These are phyloP conservation scores for Cheilinus undulatus DNA, from an alignment of 2,113 vertebrate species.

Conservation along the genomic window DNA sequence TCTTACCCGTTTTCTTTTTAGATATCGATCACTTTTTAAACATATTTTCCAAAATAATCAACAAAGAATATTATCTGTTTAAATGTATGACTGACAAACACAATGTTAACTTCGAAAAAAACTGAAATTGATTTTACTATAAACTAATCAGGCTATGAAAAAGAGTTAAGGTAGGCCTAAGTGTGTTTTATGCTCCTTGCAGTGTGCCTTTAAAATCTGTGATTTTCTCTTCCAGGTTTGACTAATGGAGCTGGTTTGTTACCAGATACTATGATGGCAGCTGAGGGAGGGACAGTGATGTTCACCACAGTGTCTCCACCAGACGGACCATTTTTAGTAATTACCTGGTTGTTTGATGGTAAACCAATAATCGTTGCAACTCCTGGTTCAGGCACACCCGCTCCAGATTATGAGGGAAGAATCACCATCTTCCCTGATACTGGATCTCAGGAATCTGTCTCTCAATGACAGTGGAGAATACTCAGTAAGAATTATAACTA, in stretches of 20 bases:
- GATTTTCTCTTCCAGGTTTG: slow-evolving; percentile 46
- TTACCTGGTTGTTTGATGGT: neutral
- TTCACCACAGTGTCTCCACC: slow-evolving; percentile 39
- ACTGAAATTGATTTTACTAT: too few relatives aligned
- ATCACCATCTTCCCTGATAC: slow-evolving; percentile 8
- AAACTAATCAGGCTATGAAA: neutral
- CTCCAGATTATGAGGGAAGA: slow-evolving; percentile 3
- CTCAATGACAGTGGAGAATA: slow-evolving; percentile 55
- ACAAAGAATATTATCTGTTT: too few relatives aligned
- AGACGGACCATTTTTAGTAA: accelerated
- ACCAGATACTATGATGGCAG: slow-evolving; percentile 25
- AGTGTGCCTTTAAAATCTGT: slow-evolving; percentile 11
- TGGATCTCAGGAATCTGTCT: slow-evolving; percentile 57
- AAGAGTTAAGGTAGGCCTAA: neutral
- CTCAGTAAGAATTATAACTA: accelerated
- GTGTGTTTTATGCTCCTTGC: neutral
- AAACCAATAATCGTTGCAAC: neutral
- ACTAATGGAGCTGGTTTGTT: slow-evolving; percentile 43
- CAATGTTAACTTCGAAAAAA: too few relatives aligned
- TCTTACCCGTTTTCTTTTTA: too few relatives aligned
- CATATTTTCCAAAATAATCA: too few relatives aligned
- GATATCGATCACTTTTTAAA: too few relatives aligned
- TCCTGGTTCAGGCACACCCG: accelerated
- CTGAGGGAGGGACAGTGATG: slow-evolving; percentile 30
- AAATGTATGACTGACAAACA: neutral